Evolutionary conservation across 2,888 invertebrate genomes (phyloP).

Genomic region (Criorhina ranunculi): DNA sequence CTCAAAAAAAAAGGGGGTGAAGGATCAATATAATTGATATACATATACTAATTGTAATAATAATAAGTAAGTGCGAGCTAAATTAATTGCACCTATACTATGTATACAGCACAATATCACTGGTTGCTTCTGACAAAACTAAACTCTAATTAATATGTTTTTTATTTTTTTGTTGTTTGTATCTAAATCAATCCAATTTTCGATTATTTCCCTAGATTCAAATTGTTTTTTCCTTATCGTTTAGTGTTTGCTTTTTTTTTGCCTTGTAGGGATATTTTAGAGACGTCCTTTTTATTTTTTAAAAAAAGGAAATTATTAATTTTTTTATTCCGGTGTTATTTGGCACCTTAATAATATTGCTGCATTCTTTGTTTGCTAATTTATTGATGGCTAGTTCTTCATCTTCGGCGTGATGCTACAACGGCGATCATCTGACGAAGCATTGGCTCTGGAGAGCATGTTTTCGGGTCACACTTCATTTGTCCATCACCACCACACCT

Average conservation of each 20-base stretch:
- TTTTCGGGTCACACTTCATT: slow-evolving; percentile 97
- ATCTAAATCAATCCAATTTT: slow-evolving; percentile 32
- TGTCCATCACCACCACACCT: slow-evolving; percentile 96
- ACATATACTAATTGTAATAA: slow-evolving; percentile 66
- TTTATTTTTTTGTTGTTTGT: slow-evolving; percentile 47
- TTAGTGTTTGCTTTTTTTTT: slow-evolving; percentile 20
- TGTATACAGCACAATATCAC: slow-evolving; percentile 85
- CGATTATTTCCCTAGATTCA: slow-evolving; percentile 43
- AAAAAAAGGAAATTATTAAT: slow-evolving; percentile 70
- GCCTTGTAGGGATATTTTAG: slow-evolving; percentile 28
- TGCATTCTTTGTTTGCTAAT: slow-evolving; percentile 72
- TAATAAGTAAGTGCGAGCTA: slow-evolving; percentile 82
- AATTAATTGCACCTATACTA: slow-evolving; percentile 85
- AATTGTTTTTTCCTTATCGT: slow-evolving; percentile 37
- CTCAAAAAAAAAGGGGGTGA: slow-evolving; percentile 26
- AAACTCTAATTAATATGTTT: slow-evolving; percentile 68
- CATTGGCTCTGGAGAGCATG: slow-evolving; percentile 95
- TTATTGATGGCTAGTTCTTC: slow-evolving; percentile 82
- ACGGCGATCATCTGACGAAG: slow-evolving; percentile 95
- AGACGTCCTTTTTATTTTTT: slow-evolving; percentile 26
- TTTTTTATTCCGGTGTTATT: slow-evolving; percentile 73
- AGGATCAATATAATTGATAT: slow-evolving; percentile 62
- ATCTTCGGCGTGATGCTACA: slow-evolving; percentile 90
- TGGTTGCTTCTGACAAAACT: slow-evolving; percentile 84
- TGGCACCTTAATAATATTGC: slow-evolving; percentile 77